Base-by-base conservation (phyloP, 1,140 invertebrate genomes). In the Hestina assimilis region DNA sequence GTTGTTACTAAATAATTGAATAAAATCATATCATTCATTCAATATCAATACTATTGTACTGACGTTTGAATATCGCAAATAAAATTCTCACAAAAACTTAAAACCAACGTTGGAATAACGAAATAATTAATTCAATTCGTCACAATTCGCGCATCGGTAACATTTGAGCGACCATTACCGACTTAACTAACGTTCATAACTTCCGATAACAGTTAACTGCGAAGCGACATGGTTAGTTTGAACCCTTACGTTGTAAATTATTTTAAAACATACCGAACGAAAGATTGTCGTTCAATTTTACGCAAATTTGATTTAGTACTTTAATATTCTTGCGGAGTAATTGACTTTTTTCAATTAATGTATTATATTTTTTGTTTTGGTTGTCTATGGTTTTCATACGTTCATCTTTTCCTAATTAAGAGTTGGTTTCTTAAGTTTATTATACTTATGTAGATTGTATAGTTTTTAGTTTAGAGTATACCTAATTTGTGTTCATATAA, bases 191-290 rank as follows among this genome's bases (percentile, higher is more conserved):
- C 63, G 59, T 66, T 48, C 48, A 63, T 57, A 63, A 58, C 33
- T 52, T 43, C 20, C 72, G 81, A 86, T 86, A 84, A 82, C 54
- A 72, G 50, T 84, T 84, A 75, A 87, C 59, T 75, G 77, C 69
- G 23, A 60, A 46, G 33, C 78, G 78, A 77, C 67, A 83, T 72
- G 83, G 79, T 84, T 84, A 87, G 83, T 87, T 87, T 83, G 71
- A 80, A 20, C 59, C 61, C 72, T 70, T 75, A 82, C 81, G 60
- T 80, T 74, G 76, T 84, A 87, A 87, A 86, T 83, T 83, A 82
- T 83, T 77, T 76, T 82, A 38, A 82, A 74, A 76, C 52, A 61
- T 74, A 28, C 41, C 51, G 9, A 28, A 12, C 28, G 35, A 59
- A 42, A 51, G 47, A 31, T 23, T 48, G 69, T 83, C 75, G 47